Evolutionary conservation across 53 echinoderm and acorn worm genomes (phyloP).

Genomic region (Actinopyga echinites): DNA sequence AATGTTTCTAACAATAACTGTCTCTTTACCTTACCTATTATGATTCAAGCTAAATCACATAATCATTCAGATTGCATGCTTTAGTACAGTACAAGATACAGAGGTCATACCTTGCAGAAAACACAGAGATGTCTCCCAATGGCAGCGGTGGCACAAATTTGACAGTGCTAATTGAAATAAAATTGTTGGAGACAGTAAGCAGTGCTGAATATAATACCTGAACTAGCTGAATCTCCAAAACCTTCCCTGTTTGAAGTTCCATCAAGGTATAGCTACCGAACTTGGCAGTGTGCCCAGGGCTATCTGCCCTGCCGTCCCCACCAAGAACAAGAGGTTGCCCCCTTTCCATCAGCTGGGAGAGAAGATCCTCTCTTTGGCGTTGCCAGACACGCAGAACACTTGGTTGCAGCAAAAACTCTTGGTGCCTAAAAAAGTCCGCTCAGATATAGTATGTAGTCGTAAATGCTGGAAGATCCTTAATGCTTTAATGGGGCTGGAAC

Average conservation of each 20-base stretch:
- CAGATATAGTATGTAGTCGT: not conserved
- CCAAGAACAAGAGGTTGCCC: slow-evolving; percentile 29
- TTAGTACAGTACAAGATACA: too few species aligned
- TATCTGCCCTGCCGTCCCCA: slow-evolving; percentile 48
- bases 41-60: too few species aligned
- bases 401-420: slow-evolving; percentile 36
- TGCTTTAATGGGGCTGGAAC: slow-evolving; percentile 23
- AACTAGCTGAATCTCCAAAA: slow-evolving; percentile 49
- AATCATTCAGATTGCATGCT: too few species aligned
- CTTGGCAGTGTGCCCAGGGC: slow-evolving; percentile 54
- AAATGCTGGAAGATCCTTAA: slow-evolving; percentile 25
- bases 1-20: too few species aligned
- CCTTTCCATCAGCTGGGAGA: not conserved
- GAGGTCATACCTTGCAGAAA: too few species aligned
- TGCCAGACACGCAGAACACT: slow-evolving; percentile 4
- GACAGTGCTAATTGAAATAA: too few species aligned
- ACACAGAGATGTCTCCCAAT: too few species aligned
- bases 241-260: slow-evolving; percentile 14
- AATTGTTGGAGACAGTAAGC: too few species aligned
- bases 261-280: slow-evolving; percentile 47
- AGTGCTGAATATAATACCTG: not conserved
- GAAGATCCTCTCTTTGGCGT: not conserved
- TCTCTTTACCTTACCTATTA: too few species aligned
- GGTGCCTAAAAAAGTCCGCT: slow-evolving; percentile 36
- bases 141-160: too few species aligned